These are phyloP conservation scores for Helicoverpa armigera DNA, from an alignment of 1,140 invertebrate genomes.

Conservation along the genomic window DNA sequence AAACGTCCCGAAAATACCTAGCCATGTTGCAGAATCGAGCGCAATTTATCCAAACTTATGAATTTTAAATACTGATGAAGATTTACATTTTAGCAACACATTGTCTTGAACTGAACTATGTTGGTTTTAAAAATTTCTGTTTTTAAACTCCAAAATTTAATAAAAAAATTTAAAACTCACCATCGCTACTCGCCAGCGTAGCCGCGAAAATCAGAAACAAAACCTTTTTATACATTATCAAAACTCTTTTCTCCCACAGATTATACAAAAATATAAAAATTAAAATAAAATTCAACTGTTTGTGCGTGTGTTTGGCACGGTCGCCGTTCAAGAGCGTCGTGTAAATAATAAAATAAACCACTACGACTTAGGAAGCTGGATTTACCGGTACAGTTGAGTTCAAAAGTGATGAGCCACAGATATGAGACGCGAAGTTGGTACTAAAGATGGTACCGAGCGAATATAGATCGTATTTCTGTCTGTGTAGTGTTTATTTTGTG, in stretches of 20 bases:
- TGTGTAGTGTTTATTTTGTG: neutral
- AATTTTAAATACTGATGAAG: too few relatives aligned
- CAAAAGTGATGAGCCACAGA: conserved; percentile 52
- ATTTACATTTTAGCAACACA: too few relatives aligned
- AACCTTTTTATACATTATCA: conserved; percentile 55
- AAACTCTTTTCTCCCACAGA: conserved; percentile 47
- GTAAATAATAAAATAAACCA: conserved; percentile 71
- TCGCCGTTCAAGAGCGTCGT: conserved; percentile 52
- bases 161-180: too few relatives aligned
- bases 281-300: conserved; percentile 37
- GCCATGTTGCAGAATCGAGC: neutral
- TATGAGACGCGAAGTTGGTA: neutral
- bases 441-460: neutral
- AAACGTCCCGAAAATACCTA: too few relatives aligned
- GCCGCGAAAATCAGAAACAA: conserved; percentile 66
- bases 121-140: too few relatives aligned
- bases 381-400: conserved; percentile 69
- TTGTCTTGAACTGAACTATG: too few relatives aligned
- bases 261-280: conserved; percentile 36
- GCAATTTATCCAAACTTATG: too few relatives aligned
- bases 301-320: conserved; percentile 49
- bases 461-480: conserved; percentile 10
- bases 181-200: conserved; percentile 66
- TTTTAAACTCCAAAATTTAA: too few relatives aligned
- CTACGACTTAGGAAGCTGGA: conserved; percentile 64